These are phyloP conservation scores for Leiothrix lutea DNA, from an alignment of 2,113 vertebrate species.

Conservation along the genomic window DNA sequence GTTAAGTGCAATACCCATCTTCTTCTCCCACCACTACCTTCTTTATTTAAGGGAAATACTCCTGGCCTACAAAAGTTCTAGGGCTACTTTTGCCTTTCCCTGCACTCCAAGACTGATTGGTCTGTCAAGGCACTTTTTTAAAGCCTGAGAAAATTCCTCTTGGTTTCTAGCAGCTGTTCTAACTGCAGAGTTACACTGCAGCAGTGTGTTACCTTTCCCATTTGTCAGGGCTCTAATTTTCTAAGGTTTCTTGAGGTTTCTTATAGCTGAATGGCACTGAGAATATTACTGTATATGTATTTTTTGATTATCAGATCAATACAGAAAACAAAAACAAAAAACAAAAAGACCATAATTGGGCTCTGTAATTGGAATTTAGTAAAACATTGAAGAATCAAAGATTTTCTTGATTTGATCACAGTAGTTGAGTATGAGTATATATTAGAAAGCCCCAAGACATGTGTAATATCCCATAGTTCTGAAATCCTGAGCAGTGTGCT, in stretches of 20 bases:
- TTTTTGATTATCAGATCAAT: background rate
- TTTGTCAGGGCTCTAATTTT: background rate
- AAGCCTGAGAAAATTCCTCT: background rate
- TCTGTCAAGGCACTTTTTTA: background rate
- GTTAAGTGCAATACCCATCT: background rate
- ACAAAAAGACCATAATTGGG: rapidly evolving
- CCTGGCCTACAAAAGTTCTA: background rate
- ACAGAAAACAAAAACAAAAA: background rate
- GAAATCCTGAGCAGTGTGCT: background rate
- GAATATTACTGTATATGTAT: background rate
- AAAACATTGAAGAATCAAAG: background rate
- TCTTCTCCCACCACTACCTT: background rate
- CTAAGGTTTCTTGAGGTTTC: background rate
- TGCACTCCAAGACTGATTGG: background rate
- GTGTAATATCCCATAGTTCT: background rate
- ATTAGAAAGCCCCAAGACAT: background rate
- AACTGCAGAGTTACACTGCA: background rate
- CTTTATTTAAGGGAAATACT: background rate
- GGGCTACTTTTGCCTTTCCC: background rate
- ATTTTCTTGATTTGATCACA: background rate
- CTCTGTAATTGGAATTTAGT: background rate
- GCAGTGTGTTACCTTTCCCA: background rate
- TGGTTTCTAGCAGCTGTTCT: background rate
- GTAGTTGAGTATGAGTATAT: background rate
- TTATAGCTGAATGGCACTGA: background rate